Percentiles rank a stretch among this genome's conserved stretches.
phyloP scores from a whole-genome alignment of 2,888 invertebrate genomes.

The Bellardia bayeri region DNA sequence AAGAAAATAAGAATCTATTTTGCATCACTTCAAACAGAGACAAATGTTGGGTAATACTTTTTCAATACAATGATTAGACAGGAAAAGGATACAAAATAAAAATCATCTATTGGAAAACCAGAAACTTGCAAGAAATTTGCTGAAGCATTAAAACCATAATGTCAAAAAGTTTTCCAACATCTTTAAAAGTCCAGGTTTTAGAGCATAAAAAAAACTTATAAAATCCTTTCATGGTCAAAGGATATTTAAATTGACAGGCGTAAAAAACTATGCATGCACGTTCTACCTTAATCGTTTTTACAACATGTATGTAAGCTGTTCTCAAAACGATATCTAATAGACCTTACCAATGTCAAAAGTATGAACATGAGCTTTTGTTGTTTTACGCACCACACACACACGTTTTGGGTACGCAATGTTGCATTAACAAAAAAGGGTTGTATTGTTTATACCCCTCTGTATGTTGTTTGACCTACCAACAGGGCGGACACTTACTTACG shows the following conservation, averaged over 20 bases:
- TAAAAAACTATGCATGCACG: constrained; percentile 55
- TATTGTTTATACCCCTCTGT: constrained; percentile 1
- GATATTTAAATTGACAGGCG: constrained; percentile 72
- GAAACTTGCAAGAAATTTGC: constrained; percentile 61
- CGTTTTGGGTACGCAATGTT: neutral
- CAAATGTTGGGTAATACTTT: constrained; percentile 68
- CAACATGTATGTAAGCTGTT: constrained; percentile 15
- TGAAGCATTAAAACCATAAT: constrained; percentile 73
- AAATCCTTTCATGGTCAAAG: constrained; percentile 68
- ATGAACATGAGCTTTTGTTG: constrained; percentile 46
- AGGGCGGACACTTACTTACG: constrained; percentile 44
- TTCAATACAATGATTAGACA: constrained; percentile 46
- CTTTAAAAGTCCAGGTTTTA: constrained; percentile 38
- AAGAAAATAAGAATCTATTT: constrained; percentile 39
- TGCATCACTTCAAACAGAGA: constrained; percentile 56
- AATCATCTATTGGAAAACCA: constrained; percentile 23
- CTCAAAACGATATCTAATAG: constrained; percentile 63
- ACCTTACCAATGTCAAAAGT: constrained; percentile 65
- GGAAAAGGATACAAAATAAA: constrained; percentile 43
- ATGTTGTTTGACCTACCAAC: neutral
- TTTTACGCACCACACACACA: constrained; percentile 12
- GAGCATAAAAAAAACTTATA: constrained; percentile 9
- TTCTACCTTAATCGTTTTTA: neutral
- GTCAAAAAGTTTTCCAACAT: constrained; percentile 68
- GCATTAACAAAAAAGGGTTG: constrained; percentile 48